A percentile compares a stretch with the other conserved stretches of the same genome.
Evolutionary conservation across 2,888 invertebrate species (phyloP).

Genomic region (Ornithoptera alexandrae): DNA sequence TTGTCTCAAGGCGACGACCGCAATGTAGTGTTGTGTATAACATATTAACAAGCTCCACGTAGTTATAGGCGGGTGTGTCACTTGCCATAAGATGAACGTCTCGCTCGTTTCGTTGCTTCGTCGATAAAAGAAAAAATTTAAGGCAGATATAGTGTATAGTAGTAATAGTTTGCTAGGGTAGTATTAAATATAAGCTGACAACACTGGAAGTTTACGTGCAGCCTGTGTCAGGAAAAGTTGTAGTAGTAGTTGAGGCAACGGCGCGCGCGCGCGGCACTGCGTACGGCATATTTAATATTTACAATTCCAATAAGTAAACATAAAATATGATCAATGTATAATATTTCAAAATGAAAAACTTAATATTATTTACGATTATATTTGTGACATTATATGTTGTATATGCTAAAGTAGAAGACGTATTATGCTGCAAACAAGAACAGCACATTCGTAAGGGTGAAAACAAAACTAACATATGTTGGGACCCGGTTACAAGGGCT

Average conservation of each 20-base stretch:
- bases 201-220: constrained; percentile 12
- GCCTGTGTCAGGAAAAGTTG: constrained; percentile 3
- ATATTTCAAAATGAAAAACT: constrained; percentile 19
- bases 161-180: neutral
- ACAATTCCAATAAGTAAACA: neutral
- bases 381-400: constrained; percentile 19
- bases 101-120: too few relatives aligned
- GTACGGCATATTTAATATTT: neutral
- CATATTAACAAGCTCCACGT: too few relatives aligned
- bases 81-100: too few relatives aligned
- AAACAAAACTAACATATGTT: constrained; percentile 38
- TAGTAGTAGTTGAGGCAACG: constrained; percentile 11
- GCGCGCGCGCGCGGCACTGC: constrained; percentile 3
- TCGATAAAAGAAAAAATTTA: too few relatives aligned
- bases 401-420: constrained; percentile 22
- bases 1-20: too few relatives aligned
- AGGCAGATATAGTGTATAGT: too few relatives aligned
- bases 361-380: constrained; percentile 5
- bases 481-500: constrained; percentile 34
- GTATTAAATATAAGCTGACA: neutral
- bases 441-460: constrained; percentile 9
- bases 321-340: constrained; percentile 8
- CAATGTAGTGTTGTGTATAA: too few relatives aligned
- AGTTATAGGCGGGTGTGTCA: too few relatives aligned
- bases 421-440: constrained; percentile 30